Evolutionary conservation across 2,888 invertebrate genomes (phyloP).

Genomic region (Lochmaea crataegi): DNA sequence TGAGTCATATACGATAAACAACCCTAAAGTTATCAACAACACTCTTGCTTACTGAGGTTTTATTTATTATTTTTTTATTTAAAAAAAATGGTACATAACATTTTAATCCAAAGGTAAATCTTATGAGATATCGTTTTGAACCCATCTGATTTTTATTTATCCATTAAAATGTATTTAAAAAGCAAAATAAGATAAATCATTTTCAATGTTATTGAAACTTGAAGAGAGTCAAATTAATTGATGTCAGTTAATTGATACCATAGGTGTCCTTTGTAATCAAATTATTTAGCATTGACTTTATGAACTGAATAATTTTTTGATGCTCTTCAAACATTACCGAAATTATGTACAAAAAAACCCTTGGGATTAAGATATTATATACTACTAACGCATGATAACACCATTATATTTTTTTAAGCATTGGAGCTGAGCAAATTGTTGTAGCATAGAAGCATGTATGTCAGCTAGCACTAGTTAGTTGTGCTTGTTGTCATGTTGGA

Average conservation of each 20-base stretch:
- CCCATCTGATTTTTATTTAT: no score
- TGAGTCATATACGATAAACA: constrained; percentile 7
- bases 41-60: constrained; percentile 17
- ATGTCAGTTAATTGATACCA: no score
- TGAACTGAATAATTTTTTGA: no score
- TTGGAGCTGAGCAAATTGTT: constrained; percentile 52
- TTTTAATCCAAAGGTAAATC: background rate
- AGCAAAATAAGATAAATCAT: background rate
- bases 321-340: no score
- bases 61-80: constrained; percentile 16
- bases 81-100: background rate
- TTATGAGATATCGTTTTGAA: background rate
- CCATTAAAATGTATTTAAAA: background rate
- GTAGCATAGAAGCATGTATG: constrained; percentile 61
- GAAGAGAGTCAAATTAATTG: no score
- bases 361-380: constrained; percentile 9
- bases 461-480: constrained; percentile 58
- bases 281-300: no score
- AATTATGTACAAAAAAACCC: background rate
- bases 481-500: constrained; percentile 74
- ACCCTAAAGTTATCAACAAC: constrained; percentile 8
- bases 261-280: no score
- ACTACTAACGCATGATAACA: constrained; percentile 36
- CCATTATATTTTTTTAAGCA: constrained; percentile 49
- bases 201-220: background rate